Conservation (phyloP, 1,140 invertebrate genomes). For the Trinorchestia longiramus region DNA sequence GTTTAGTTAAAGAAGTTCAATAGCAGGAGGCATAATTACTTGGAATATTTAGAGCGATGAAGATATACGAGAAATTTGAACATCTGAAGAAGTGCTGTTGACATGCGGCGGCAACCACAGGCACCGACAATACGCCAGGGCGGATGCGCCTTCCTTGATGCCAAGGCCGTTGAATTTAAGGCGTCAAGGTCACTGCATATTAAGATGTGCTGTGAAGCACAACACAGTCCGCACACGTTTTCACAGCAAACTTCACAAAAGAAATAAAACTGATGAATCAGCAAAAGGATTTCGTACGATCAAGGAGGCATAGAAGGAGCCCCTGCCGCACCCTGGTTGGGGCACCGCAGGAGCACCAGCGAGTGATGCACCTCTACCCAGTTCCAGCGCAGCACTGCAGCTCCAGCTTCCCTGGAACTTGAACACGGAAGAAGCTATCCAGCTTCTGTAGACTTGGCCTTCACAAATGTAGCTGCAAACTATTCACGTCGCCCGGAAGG, state of each 20-base stretch:
- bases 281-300: background rate
- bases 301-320: background rate
- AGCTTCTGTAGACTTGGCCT: constrained; percentile 19
- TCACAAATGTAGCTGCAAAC: background rate
- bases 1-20: background rate
- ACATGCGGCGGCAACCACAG: background rate
- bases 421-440: constrained; percentile 3
- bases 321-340: background rate
- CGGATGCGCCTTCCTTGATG: background rate
- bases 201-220: background rate
- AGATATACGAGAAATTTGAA: background rate
- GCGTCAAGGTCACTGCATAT: background rate
- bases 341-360: constrained; percentile 16
- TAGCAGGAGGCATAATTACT: no score
- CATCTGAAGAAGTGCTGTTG: background rate
- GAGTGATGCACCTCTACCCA: background rate
- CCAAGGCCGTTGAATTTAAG: background rate
- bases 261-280: background rate
- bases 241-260: background rate
- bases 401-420: background rate
- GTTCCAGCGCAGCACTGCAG: constrained; percentile 15
- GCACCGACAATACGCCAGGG: background rate
- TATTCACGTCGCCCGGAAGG: background rate
- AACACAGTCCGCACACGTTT: background rate
- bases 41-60: no score